Base-by-base conservation (phyloP, 2,888 invertebrate genomes). In the Pyralis farinalis region DNA sequence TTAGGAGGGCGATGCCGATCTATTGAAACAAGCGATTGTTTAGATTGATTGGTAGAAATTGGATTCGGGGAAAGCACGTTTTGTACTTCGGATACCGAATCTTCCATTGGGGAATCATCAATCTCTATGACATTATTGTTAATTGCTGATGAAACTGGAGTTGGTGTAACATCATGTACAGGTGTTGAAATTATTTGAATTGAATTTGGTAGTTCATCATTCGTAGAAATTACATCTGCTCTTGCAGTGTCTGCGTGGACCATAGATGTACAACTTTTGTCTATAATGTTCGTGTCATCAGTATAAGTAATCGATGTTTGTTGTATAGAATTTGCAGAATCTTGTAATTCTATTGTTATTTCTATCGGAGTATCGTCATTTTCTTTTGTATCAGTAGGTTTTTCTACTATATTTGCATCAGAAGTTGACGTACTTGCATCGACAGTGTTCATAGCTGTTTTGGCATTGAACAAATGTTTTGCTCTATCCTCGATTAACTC, bases 401-500 rank as follows among this genome's bases (percentile, higher is more conserved):
- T 25, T 25, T 25, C 25, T n/a, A 25, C 7, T 25, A 7, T 16
- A 16, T 16, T 3, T 2, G 4, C 16, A 16, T 28, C 9, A 12
- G n/a, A n/a, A 5, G 3, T 33, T 16, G 33, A 20, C 7, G 31
- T 31, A 11, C 6, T 12, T 0, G 7, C 12, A 31, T 31, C 21
- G n/a, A 9, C 12, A 21, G n/a, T 20, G 7, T 7, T 32, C 3
- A 3, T 8, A 6, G 21, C 12, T 5, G 16, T 29, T 38, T 38
- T 12, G 3, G 20, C 10, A 16, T 34, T 7, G 4, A 9, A 4
- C 7, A 16, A 12, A 6, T 8, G 4, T 10, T 16, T 16, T 10
- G 27, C 27, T n/a, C 28, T 20, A 20, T 29, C 29, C 7, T 36
- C 35, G 20, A n/a, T 7, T 20, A 22, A 22, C 31, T 40, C 29